Percentiles rank a stretch among this genome's conserved stretches.
Evolutionary conservation across 1,140 invertebrate species (phyloP).

Genomic region (Himalopsyche phryganea): DNA sequence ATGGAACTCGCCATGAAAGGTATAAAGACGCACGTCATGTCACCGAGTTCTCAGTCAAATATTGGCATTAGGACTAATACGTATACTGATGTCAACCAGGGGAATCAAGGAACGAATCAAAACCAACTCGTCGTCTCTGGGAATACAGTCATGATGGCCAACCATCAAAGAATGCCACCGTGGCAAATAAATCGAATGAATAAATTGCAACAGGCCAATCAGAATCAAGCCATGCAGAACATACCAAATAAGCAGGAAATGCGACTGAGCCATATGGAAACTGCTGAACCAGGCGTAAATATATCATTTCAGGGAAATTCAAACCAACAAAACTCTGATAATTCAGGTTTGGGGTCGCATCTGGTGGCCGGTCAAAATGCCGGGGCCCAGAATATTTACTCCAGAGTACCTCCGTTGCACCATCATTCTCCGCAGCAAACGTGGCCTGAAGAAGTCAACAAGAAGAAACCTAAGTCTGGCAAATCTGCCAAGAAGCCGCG

Average conservation of each 20-base stretch:
- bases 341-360: constrained; percentile 7
- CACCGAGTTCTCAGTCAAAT: constrained; percentile 38
- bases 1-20: constrained; percentile 53
- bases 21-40: constrained; percentile 45
- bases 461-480: constrained; percentile 60
- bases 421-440: constrained; percentile 61
- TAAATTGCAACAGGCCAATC: constrained; percentile 39
- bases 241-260: constrained; percentile 22
- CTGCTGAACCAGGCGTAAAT: constrained; percentile 30
- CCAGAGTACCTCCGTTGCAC: constrained; percentile 69
- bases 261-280: constrained; percentile 12
- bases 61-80: constrained; percentile 30
- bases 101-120: constrained; percentile 32
- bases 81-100: constrained; percentile 17
- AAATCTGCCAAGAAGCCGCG: constrained; percentile 57
- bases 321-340: constrained; percentile 36
- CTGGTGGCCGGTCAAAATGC: constrained; percentile 14
- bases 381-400: constrained; percentile 48
- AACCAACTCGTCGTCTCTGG: constrained; percentile 49
- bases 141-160: constrained; percentile 47
- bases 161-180: constrained; percentile 55
- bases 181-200: constrained; percentile 59
- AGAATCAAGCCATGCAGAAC: constrained; percentile 27
- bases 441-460: constrained; percentile 61
- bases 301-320: constrained; percentile 35